A percentile compares a stretch with the other conserved stretches of the same genome.
These are phyloP conservation scores for Neogale vison DNA, from an alignment of 2,113 vertebrate species.

Conservation along the genomic window DNA sequence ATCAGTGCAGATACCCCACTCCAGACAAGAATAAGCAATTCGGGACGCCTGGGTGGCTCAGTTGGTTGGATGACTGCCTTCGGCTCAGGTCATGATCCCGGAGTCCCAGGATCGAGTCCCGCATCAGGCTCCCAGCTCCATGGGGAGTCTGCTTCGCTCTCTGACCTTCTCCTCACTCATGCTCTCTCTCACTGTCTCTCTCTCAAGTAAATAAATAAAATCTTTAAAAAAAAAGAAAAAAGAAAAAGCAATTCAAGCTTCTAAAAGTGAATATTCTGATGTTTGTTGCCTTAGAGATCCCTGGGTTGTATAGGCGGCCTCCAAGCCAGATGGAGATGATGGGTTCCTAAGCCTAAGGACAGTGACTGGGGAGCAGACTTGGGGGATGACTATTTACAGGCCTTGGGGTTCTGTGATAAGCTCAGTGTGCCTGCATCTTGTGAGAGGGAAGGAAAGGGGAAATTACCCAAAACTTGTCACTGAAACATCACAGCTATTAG, in stretches of 20 bases:
- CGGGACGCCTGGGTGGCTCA: no score
- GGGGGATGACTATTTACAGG: neutral
- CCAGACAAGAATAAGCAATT: neutral
- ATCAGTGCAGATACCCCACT: neutral
- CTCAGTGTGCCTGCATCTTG: neutral
- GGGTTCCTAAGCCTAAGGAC: neutral
- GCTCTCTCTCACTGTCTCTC: no score
- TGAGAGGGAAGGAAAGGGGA: neutral
- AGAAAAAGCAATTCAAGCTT: neutral
- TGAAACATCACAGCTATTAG: neutral
- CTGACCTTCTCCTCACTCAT: no score
- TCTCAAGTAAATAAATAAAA: no score
- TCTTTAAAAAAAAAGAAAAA: no score
- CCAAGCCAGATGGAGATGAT: neutral
- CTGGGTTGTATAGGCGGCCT: neutral
- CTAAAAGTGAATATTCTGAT: neutral
- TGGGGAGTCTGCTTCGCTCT: no score
- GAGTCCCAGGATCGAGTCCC: no score
- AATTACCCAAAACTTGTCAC: neutral
- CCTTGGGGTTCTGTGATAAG: neutral
- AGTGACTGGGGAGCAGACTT: neutral
- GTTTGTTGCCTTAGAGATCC: neutral
- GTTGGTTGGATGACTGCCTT: no score
- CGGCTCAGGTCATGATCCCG: no score
- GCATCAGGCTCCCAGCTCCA: no score